Evolutionary conservation across 2,888 invertebrate species (phyloP), one percentile per base, ranked within the genome.

Genomic region (Yponomeuta cagnagella): DNA sequence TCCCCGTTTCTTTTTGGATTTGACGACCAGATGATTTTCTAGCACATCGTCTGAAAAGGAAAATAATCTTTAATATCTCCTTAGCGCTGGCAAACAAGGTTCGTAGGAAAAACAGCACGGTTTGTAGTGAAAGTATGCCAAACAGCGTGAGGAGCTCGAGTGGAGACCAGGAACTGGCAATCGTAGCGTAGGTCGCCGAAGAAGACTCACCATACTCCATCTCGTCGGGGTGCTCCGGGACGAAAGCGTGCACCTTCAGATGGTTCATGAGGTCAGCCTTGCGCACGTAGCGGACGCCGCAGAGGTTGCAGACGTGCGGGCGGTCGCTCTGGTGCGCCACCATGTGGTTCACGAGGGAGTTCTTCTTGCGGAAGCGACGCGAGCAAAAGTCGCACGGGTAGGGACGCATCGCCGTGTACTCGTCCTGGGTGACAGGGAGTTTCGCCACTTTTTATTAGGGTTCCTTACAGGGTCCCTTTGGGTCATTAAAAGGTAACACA

Each of bases 371-470:
- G 84, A 97, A 97, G 73, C 97, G 93, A 0, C 96, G 93, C 73
- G 96, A 96, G 82, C 97, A 97, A 83, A 97, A 97, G 82, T 97
- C 97, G 81, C 97, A 97, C 0, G 97, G 97, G 92, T 96, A 96
- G 0, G 97, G 97, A 5, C 96, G 93, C 80, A 94, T 94, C 2
- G 95, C 95, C 52, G 95, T 95, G 80, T 95, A 95, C 74, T 95
- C 94, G 80, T 95, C 95, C 91, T 93, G 72, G 37, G 37, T 69
- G 70, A 69, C 67, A 71, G 63, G 70, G 23, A 63, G 68, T 69
- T 43, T 37, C 4, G 6, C 6, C 43, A 43, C 5, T 43, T 8
- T 37, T 43, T 43, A 43, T 43, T 33, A 33, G 33, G 33, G 33
- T 33, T 33, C 33, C 33, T 33, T 33, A 33, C 33, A 23, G 23